Percentiles rank a stretch among this genome's conserved stretches.
phyloP scores from a whole-genome alignment of 2,113 vertebrate genomes.

The Brachionichthys hirsutus region DNA sequence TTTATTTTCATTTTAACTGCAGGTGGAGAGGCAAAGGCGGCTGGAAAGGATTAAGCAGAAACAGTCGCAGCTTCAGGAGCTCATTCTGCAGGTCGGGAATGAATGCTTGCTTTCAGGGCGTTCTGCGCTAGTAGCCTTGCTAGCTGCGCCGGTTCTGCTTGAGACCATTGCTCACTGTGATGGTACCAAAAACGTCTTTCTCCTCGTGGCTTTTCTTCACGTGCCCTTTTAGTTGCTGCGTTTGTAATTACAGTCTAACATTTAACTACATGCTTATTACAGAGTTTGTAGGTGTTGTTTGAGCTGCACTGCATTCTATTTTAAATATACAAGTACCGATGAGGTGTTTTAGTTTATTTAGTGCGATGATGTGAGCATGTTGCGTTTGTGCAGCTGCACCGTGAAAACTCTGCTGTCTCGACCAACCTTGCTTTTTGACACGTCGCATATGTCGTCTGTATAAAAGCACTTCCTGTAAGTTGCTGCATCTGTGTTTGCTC shows the following conservation, averaged over 20 bases:
- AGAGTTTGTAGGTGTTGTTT: too few relatives aligned
- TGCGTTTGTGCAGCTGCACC: neutral
- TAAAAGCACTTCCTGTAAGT: too few relatives aligned
- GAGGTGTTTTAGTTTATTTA: too few relatives aligned
- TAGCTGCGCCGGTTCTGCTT: neutral
- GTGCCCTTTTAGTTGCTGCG: too few relatives aligned
- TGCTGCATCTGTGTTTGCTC: conserved; percentile 10
- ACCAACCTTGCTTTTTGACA: neutral
- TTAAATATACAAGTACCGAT: too few relatives aligned
- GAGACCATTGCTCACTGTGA: neutral
- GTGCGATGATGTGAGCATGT: too few relatives aligned
- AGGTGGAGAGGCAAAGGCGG: conserved; percentile 95
- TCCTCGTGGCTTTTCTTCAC: too few relatives aligned
- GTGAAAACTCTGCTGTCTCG: neutral
- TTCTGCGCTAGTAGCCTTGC: neutral
- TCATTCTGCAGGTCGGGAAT: conserved; percentile 93
- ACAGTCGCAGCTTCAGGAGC: conserved; percentile 97
- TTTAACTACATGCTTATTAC: too few relatives aligned
- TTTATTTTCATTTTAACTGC: conserved; percentile 26
- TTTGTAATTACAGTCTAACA: too few relatives aligned
- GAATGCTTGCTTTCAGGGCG: too few relatives aligned
- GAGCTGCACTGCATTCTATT: too few relatives aligned
- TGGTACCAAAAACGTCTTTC: neutral
- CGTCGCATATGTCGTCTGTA: neutral
- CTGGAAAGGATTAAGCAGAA: conserved; percentile 99